Evolutionary conservation across 2,797 vertebrate genomes (phyloP).

Genomic region (Channallabes apus): DNA sequence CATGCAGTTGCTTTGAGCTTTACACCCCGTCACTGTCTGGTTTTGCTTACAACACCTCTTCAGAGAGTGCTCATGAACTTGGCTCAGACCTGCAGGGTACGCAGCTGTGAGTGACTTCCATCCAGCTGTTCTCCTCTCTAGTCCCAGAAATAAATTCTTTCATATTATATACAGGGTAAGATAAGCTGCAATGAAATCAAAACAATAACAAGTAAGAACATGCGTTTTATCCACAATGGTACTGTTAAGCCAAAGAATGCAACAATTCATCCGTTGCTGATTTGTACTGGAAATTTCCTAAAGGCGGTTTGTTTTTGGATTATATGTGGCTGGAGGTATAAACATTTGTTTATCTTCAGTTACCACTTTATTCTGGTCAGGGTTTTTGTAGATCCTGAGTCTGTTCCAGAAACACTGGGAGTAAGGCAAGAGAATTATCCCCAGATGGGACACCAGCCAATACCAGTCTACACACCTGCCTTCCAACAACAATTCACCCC

Average conservation of each 20-base stretch:
- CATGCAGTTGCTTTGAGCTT: constrained; percentile 18
- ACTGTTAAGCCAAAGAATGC: constrained; percentile 10
- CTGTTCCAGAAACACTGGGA: background rate
- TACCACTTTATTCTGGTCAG: background rate
- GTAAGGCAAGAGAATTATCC: background rate
- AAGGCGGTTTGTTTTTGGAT: background rate
- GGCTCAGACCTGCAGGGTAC: constrained; percentile 17
- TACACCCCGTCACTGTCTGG: constrained; percentile 19
- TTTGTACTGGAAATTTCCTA: background rate
- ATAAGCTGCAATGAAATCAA: constrained; percentile 3
- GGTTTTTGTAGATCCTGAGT: background rate
- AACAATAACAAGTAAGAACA: background rate
- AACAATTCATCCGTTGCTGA: background rate
- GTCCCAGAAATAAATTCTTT: constrained; percentile 1
- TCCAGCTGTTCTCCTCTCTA: constrained; percentile 19
- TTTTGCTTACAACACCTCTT: constrained; percentile 34
- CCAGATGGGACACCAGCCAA: background rate
- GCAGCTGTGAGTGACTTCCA: constrained; percentile 15
- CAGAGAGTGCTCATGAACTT: constrained; percentile 30
- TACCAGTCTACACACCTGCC: background rate
- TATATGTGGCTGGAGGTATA: background rate
- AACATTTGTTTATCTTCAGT: background rate
- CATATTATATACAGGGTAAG: background rate
- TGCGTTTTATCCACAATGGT: background rate
- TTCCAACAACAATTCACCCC: background rate